Evolutionary conservation across 2,113 vertebrate species (phyloP).

Genomic region (Cryptotis parvus): DNA sequence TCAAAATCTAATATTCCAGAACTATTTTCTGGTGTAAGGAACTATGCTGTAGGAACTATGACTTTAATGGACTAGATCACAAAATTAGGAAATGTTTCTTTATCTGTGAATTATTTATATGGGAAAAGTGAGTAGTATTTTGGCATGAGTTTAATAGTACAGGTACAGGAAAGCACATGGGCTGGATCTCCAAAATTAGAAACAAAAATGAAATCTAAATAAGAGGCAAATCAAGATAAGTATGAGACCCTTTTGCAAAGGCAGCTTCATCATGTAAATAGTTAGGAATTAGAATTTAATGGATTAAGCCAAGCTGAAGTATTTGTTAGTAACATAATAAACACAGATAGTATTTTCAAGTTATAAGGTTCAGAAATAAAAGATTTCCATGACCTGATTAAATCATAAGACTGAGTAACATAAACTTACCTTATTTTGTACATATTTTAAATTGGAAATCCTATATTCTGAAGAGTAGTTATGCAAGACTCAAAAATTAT

Average conservation of each 20-base stretch:
- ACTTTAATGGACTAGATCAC: neutral
- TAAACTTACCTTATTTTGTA: neutral
- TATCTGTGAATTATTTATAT: neutral
- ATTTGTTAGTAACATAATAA: neutral
- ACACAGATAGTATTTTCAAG: neutral
- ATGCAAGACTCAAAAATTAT: neutral
- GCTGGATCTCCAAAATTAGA: neutral
- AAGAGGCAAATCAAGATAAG: neutral
- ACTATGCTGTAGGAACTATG: neutral
- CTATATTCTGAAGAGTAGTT: neutral
- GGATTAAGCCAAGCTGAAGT: rapidly evolving
- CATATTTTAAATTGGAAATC: neutral
- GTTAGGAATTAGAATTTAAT: neutral
- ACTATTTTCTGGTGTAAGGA: neutral
- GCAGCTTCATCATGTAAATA: neutral
- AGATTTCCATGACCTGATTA: neutral
- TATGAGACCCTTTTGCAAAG: neutral
- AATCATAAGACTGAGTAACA: neutral
- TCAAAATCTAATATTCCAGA: neutral
- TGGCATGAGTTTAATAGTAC: neutral
- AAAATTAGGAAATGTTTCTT: neutral
- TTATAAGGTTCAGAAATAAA: neutral
- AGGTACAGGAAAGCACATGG: neutral
- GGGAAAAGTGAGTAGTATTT: neutral
- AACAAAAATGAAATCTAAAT: neutral